Base-by-base conservation (phyloP, 2,888 invertebrate species). In the Polylopha cassiicola region DNA sequence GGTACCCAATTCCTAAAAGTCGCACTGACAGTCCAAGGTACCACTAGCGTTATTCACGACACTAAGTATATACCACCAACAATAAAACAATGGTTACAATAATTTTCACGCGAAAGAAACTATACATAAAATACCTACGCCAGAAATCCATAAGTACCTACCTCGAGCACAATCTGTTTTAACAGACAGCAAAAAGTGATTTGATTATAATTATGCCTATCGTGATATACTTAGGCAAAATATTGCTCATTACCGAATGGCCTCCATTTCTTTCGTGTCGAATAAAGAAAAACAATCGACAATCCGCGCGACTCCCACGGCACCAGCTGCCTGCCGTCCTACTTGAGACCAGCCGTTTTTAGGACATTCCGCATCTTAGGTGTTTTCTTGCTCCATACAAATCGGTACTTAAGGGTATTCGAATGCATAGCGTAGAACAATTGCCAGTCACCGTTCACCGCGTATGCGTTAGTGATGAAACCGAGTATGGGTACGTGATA, bases 401-500 rank as follows among this genome's bases (percentile, higher is more conserved):
- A 49, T 43, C 30, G 51, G 31, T 9, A 9, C 39, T 31, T 61
- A 61, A 53, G 47, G 46, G 55, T 57, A 65, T 67, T 62, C 54
- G 60, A 59, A 71, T 73, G 64, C 68, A 58, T 49, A 46, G 45
- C 48, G 45, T 42, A 27, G 39, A 56, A 61, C 64, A 61, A 62
- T 62, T 53, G 61, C 51, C 39, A 38, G 46, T 46, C 43, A 42
- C 47, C 37, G 39, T 41, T 47, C 16, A 27, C 15, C 22, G 46
- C 61, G 58, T 61, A 59, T 57, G 52, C 60, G 53, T 60, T 58
- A 55, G 55, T 81, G 79, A 62, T 58, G 81, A 75, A 78, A 80
- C 62, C 38, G 16, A 47, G 44, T 34, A 30, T 29, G 34, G 44
- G 53, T 52, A 70, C 81, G 80, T 79, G 81, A 73, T 75, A 59